phyloP scores from a whole-genome alignment of 2,888 invertebrate species.

The Prosapia bicincta region DNA sequence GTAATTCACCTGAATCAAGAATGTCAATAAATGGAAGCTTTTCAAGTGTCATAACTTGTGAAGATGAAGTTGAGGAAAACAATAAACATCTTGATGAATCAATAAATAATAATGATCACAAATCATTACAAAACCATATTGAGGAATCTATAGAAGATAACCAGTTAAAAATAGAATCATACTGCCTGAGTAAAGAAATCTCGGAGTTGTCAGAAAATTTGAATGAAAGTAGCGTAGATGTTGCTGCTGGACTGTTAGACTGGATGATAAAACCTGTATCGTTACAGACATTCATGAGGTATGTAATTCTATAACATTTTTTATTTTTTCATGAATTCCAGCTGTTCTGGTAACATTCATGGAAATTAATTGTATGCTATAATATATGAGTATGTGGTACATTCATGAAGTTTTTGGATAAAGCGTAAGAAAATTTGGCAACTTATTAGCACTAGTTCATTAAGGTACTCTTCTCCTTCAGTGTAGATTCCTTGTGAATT shows the following conservation, averaged over 20 bases:
- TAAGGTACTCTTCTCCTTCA: too few relatives aligned
- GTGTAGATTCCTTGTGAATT: too few relatives aligned
- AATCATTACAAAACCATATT: not conserved
- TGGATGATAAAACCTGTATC: conserved; percentile 11
- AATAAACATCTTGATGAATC: not conserved
- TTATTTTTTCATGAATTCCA: not conserved
- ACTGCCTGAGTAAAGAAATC: not conserved
- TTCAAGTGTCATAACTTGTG: not conserved
- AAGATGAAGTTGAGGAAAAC: not conserved
- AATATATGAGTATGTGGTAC: too few relatives aligned
- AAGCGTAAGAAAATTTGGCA: too few relatives aligned
- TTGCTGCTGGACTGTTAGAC: conserved; percentile 11
- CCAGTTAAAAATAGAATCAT: not conserved
- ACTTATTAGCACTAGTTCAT: too few relatives aligned
- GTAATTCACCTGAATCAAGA: not conserved
- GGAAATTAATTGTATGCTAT: too few relatives aligned
- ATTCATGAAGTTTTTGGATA: too few relatives aligned
- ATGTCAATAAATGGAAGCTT: not conserved
- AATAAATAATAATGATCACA: not conserved
- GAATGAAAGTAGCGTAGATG: not conserved
- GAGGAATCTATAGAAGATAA: not conserved
- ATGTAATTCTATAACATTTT: not conserved
- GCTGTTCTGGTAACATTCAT: not conserved
- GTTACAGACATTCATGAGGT: conserved; percentile 13
- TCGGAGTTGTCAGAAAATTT: not conserved